A percentile compares a stretch with the other conserved stretches of the same genome.
Evolutionary conservation across 2,113 vertebrate genomes (phyloP).

Genomic region (Salvelinus sp.): DNA sequence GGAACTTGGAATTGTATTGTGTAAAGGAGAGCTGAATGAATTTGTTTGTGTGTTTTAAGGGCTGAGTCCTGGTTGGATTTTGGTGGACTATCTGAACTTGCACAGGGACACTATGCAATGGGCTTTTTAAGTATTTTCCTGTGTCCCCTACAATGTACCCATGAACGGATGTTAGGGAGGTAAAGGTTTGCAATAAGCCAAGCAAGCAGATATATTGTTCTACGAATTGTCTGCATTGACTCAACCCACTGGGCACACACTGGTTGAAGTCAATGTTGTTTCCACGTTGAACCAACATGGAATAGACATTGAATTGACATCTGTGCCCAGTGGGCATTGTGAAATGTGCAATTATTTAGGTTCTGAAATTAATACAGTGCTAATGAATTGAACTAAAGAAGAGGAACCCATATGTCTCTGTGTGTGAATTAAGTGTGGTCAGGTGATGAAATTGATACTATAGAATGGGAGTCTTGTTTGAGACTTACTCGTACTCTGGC

Average conservation of each 20-base stretch:
- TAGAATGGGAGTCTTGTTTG: not conserved
- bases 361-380: constrained; percentile 22
- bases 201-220: constrained; percentile 35
- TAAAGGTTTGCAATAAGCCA: constrained; percentile 57
- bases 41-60: constrained; percentile 46
- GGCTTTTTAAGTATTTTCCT: constrained; percentile 40
- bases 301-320: no score
- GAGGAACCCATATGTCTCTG: not conserved
- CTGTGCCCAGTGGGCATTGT: constrained; percentile 11
- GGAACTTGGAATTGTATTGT: not conserved
- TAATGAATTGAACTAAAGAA: not conserved
- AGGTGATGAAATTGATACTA: not conserved
- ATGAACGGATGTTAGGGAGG: constrained; percentile 7
- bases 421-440: constrained; percentile 2
- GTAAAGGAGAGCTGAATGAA: not conserved
- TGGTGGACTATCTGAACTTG: constrained; percentile 39
- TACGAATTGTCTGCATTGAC: constrained; percentile 20
- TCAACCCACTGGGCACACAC: no score
- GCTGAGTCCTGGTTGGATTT: constrained; percentile 45
- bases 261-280: no score
- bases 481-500: constrained; percentile 29
- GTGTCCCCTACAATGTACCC: constrained; percentile 53
- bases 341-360: constrained; percentile 56
- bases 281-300: no score
- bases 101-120: constrained; percentile 66